A percentile compares a stretch with the other conserved stretches of the same genome.
These are phyloP conservation scores for Nephotettix cincticeps DNA, from an alignment of 1,140 invertebrate genomes.

Conservation along the genomic window DNA sequence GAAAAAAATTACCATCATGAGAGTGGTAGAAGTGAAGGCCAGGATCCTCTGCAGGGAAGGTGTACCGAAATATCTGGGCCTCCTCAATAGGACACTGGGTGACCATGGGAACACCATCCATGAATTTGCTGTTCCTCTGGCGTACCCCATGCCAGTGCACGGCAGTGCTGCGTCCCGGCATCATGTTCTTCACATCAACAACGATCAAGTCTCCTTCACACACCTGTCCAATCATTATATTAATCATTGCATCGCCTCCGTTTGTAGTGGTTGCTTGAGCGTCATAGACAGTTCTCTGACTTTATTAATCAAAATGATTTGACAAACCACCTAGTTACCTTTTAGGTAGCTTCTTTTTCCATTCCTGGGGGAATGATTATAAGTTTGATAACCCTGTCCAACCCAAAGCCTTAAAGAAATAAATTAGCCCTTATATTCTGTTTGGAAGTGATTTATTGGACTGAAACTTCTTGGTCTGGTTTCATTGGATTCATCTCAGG, in stretches of 20 bases:
- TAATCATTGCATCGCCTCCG: background rate
- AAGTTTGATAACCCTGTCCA: no score
- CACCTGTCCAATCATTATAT: conserved; percentile 30
- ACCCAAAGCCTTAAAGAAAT: no score
- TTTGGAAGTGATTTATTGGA: no score
- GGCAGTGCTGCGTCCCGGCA: conserved; percentile 38
- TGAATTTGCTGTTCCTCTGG: conserved; percentile 47
- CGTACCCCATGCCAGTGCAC: conserved; percentile 50
- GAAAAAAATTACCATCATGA: conserved; percentile 57
- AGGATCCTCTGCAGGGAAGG: conserved; percentile 50
- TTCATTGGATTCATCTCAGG: no score
- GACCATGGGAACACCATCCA: conserved; percentile 61
- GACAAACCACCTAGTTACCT: no score
- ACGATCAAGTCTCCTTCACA: conserved; percentile 44
- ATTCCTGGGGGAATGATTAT: no score
- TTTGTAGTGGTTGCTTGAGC: background rate
- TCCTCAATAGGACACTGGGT: conserved; percentile 60
- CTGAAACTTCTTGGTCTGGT: no score
- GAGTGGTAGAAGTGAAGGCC: conserved; percentile 63
- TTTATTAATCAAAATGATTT: background rate
- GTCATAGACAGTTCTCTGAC: background rate
- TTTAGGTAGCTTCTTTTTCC: no score
- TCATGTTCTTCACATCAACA: conserved; percentile 51
- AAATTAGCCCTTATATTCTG: no score
- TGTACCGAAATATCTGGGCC: conserved; percentile 55